Conservation (phyloP, 2,797 vertebrate species). For the Rhynchotus rufescens region DNA sequence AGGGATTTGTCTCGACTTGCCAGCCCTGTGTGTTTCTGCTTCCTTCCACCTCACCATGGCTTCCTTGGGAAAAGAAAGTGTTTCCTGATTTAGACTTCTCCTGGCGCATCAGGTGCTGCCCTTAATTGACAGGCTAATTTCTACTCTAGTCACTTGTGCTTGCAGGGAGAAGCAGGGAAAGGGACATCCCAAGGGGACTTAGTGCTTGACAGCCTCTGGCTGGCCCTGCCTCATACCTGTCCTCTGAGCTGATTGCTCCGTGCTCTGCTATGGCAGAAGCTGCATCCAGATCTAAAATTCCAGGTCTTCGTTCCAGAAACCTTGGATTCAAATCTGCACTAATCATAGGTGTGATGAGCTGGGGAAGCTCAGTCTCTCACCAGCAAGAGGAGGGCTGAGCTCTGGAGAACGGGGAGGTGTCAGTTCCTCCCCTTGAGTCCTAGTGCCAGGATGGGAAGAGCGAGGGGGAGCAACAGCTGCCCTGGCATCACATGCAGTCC, state of each 20-base stretch:
- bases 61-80: not conserved
- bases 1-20: not conserved
- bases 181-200: not conserved
- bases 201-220: not conserved
- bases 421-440: not conserved
- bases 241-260: not conserved
- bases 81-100: conserved; percentile 42
- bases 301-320: not conserved
- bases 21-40: accelerated
- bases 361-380: not conserved
- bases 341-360: not conserved
- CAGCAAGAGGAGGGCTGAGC: not conserved
- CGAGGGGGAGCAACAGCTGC: not conserved
- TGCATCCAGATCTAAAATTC: not conserved
- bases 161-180: not conserved
- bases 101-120: conserved; percentile 32
- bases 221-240: not conserved
- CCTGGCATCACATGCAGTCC: accelerated
- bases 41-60: not conserved
- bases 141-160: conserved; percentile 37
- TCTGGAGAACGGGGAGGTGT: not conserved
- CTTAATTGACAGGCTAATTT: conserved; percentile 55
- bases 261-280: not conserved
- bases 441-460: not conserved
- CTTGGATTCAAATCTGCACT: not conserved